Conservation (phyloP, 2,797 vertebrate species). For the Enoplosus armatus region DNA sequence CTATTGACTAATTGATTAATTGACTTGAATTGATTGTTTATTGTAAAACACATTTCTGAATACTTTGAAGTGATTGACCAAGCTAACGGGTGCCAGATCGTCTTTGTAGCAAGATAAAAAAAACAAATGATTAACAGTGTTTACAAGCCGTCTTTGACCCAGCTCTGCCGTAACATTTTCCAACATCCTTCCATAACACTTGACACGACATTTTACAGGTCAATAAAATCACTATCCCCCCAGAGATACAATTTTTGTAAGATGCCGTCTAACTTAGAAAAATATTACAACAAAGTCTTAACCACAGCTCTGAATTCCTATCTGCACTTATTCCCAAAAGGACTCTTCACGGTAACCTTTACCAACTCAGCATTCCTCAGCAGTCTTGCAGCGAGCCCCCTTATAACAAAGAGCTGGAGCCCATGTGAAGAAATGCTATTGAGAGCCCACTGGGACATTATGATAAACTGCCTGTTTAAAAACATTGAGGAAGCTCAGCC, state of each 20-base stretch:
- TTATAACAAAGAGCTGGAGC: constrained; percentile 36
- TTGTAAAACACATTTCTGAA: not conserved
- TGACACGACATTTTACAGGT: too few species aligned
- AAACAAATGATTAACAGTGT: not conserved
- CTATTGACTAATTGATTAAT: not conserved
- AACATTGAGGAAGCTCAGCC: constrained; percentile 56
- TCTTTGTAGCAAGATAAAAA: not conserved
- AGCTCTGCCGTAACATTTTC: not conserved
- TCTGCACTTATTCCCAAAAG: constrained; percentile 16
- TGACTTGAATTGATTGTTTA: too few species aligned
- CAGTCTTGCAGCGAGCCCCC: constrained; percentile 23
- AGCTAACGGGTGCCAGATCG: not conserved
- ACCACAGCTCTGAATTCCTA: constrained; percentile 25
- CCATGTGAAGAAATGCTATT: constrained; percentile 41
- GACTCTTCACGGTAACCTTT: constrained; percentile 44
- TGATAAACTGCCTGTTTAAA: constrained; percentile 72
- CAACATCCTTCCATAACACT: not conserved
- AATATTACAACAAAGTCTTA: constrained; percentile 20
- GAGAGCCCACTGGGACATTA: constrained; percentile 59
- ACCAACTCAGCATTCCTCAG: constrained; percentile 42
- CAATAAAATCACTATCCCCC: too few species aligned
- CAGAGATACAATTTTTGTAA: not conserved
- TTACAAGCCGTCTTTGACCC: not conserved
- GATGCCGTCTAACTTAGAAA: not conserved
- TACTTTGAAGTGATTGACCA: not conserved